Conservation (phyloP, 2,888 invertebrate species). For the Drosophila lacicola region DNA sequence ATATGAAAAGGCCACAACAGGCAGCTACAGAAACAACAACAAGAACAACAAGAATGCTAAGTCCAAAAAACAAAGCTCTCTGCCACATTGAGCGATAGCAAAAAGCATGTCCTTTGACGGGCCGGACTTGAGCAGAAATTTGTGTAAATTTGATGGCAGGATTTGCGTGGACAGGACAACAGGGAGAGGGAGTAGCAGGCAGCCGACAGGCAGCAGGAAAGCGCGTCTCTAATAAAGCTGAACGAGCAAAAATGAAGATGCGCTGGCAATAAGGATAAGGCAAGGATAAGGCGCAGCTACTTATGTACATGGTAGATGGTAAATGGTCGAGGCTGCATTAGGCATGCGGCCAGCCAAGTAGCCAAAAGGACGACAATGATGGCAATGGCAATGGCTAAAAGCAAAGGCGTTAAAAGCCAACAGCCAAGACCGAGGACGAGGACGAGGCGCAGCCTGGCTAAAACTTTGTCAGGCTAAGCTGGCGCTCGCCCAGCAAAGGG, state of each 20-base stretch:
- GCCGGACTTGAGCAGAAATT: constrained; percentile 62
- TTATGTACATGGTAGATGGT: constrained; percentile 31
- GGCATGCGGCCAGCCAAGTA: constrained; percentile 40
- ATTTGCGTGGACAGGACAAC: constrained; percentile 56
- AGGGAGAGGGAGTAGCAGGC: background rate
- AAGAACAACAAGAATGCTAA: constrained; percentile 36
- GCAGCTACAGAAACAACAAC: constrained; percentile 19
- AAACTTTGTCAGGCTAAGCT: constrained; percentile 13
- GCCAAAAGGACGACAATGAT: constrained; percentile 43
- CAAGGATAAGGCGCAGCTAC: constrained; percentile 57
- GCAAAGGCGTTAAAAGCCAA: constrained; percentile 75
- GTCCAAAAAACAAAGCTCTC: constrained; percentile 53
- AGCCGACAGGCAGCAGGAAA: background rate
- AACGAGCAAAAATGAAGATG: constrained; percentile 74
- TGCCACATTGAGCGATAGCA: constrained; percentile 52
- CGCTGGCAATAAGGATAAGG: constrained; percentile 75
- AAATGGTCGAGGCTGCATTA: constrained; percentile 50
- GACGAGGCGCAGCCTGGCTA: constrained; percentile 1
- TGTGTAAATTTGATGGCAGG: constrained; percentile 75
- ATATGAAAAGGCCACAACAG: constrained; percentile 72
- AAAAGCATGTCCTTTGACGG: constrained; percentile 63
- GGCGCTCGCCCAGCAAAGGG: constrained; percentile 13
- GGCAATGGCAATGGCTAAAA: constrained; percentile 42
- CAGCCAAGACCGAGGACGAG: constrained; percentile 15
- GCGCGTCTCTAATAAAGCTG: constrained; percentile 63